Base-by-base conservation (phyloP, 2,797 vertebrate genomes). In the Poeciliopsis presidionis region DNA sequence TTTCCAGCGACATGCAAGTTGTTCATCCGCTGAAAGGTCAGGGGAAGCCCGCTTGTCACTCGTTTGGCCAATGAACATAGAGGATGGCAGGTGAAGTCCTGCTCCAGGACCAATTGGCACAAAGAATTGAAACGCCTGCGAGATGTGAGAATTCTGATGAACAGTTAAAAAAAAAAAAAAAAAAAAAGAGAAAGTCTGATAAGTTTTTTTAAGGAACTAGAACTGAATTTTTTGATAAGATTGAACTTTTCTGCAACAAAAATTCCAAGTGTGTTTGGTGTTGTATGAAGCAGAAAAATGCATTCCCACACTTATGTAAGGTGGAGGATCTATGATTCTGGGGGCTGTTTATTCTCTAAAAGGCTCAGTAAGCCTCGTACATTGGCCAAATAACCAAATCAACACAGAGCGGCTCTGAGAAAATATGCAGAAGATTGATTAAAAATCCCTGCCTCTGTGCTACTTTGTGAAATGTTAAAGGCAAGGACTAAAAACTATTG, bases 1-100 rank as follows among this genome's bases (percentile, higher is more conserved):
- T 84, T 95, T 96, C 98, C 98, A 98, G 85, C 89, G 97, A 82
- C 98, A 99, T 86, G 97, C 95, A 79, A 98, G 96, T 93, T 98
- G 98, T 92, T 98, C 97, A 20, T 97, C 97, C 7, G 95, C 95
- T 1, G 96, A 97, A 83, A 97, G 95, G 85, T 98, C 97, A 0
- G 97, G 94, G 28, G 97, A 96, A 46, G 97, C 95, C 78, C 96
- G 94, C 80, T 97, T 98, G 92, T 99, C 97, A 78, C 95, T 96
- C 28, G 94, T 87, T 65, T 96, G 92, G 25, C 95, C 94, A 81
- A 97, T 95, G 90, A 98, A 97, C 93, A 97, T 95, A 0, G 98
- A 94, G 3, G 97, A 94, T 2, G 97, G 97, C 90, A 98, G 94
- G 84, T 97, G 97, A 88, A 98, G 93, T 73, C 95, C 94, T 0